A percentile compares a stretch with the other conserved stretches of the same genome.
These are phyloP conservation scores for Lasioglossum morio DNA, from an alignment of 2,888 invertebrate species.

Conservation along the genomic window DNA sequence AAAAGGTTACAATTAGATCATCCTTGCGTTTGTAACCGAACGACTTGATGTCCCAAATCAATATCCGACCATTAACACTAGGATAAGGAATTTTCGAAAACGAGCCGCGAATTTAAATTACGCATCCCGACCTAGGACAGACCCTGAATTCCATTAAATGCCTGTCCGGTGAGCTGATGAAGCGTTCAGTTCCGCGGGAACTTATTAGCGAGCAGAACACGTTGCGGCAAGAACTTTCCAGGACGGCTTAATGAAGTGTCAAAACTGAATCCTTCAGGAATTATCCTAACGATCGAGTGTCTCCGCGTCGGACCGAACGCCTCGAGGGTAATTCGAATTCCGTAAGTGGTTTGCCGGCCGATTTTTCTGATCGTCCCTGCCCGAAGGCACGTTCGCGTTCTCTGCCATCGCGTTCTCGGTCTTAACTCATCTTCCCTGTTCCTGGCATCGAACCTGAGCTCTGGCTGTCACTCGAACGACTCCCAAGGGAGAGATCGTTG, in stretches of 20 bases:
- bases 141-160: neutral
- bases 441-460: constrained; percentile 45
- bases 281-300: constrained; percentile 7
- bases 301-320: neutral
- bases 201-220: constrained; percentile 4
- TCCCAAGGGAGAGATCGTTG: constrained; percentile 75
- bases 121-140: neutral
- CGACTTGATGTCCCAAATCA: no score
- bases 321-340: constrained; percentile 10
- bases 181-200: neutral
- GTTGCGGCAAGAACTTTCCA: neutral
- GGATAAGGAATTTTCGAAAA: neutral
- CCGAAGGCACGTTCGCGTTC: constrained; percentile 3
- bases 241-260: constrained; percentile 1
- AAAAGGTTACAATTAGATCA: no score
- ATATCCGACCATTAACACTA: no score
- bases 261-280: constrained; percentile 12
- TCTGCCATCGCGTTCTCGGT: constrained; percentile 9
- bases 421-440: constrained; percentile 59
- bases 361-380: neutral
- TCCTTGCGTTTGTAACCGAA: no score
- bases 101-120: neutral
- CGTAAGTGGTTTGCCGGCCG: neutral
- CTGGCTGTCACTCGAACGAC: constrained; percentile 62
- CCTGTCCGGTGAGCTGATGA: neutral